Base-by-base conservation (phyloP, 2,888 invertebrate genomes). In the Steinernema scapterisci region DNA sequence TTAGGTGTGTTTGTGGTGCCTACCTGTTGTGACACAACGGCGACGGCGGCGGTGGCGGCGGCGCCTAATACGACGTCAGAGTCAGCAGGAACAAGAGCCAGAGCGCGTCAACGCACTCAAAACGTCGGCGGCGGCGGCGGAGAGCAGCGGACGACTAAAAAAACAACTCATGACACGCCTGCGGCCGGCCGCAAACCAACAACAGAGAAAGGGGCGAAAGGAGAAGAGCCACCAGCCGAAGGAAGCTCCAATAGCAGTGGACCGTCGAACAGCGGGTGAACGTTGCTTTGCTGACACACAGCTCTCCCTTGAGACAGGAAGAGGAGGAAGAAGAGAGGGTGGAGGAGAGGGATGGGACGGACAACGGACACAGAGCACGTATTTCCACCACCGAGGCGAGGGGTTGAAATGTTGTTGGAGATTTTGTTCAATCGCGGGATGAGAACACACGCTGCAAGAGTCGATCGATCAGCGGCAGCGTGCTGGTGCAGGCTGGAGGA, bases 121-220 rank as follows among this genome's bases (percentile, higher is more conserved):
- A 48, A 48, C 19, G 16, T 16, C 48, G 48, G 13, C 48, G 13
- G 13, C 48, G 48, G 48, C 19, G 48, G 13, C 19, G 48, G 48
- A 5, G 48, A 48, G 48, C 48, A 19, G 19, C 48, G 63, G 63
- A 27, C 31, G 27, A 63, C 63, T 63, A 63, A 63, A 63, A n/a
- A 63, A 27, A 63, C 63, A 63, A 63, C 63, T 31, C 63, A 63
- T 63, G 63, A 63, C 63, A 52, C 52, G 52, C 52, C 52, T 52
- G 52, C 52, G 21, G 52, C 52, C 52, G 52, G 38, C 52, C 38
- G 23, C 52, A 52, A 52, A 52, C 52, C 52, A 63, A 38, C 63
- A 63, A 31, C 63, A 63, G 27, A 6, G 25, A 1, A 31, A 27
- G 63, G 9, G 7, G 63, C 63, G 31, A 25, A 13, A 63, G 63